A percentile compares a stretch with the other conserved stretches of the same genome.
Evolutionary conservation across 2,113 vertebrate genomes (phyloP).

Genomic region (Phrynosoma blainvillii): DNA sequence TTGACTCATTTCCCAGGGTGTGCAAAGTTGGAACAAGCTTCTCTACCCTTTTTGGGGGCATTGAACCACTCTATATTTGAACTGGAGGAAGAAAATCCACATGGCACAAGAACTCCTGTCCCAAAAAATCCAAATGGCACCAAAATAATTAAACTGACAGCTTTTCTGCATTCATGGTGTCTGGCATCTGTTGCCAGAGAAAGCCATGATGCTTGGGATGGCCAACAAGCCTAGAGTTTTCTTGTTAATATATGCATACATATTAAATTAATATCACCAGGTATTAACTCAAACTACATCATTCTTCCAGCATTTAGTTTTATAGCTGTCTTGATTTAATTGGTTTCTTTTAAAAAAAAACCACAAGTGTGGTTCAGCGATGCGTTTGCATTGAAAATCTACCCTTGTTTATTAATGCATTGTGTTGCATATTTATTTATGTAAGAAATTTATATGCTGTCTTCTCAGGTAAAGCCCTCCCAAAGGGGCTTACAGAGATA

Average conservation of each 20-base stretch:
- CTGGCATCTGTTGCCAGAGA: no score
- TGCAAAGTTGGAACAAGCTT: not conserved
- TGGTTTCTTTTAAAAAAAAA: not conserved
- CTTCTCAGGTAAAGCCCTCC: not conserved
- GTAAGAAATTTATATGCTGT: not conserved
- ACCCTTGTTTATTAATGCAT: not conserved
- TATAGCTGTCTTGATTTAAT: not conserved
- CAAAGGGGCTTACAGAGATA: not conserved
- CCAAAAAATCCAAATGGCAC: not conserved
- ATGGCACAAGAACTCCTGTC: not conserved
- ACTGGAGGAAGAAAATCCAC: not conserved
- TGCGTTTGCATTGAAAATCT: not conserved
- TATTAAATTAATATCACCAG: no score
- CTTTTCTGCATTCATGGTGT: no score
- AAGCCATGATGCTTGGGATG: not conserved
- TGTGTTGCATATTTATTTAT: not conserved
- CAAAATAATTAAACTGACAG: not conserved
- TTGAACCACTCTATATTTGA: not conserved
- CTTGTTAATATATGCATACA: not conserved
- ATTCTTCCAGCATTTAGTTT: not conserved
- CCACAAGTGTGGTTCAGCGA: not conserved
- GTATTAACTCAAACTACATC: not conserved
- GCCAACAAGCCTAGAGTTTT: not conserved
- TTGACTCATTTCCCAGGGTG: not conserved
- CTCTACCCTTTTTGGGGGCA: not conserved